Evolutionary conservation across 2,113 vertebrate species (phyloP), one percentile per base, ranked within the genome.

Genomic region (Leucosticte australis): DNA sequence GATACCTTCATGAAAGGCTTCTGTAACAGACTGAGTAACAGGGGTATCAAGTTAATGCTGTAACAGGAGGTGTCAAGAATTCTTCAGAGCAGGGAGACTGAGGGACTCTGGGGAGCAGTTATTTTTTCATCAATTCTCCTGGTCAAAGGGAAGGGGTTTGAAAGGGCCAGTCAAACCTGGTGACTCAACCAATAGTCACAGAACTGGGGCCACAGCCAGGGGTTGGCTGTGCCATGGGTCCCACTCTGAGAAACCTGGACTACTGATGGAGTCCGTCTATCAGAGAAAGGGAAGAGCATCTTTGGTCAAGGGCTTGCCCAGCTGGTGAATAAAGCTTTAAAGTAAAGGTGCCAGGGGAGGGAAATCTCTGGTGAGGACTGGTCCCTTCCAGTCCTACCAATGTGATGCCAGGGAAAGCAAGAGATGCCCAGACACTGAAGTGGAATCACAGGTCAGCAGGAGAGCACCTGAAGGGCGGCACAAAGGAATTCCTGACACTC

Each of bases 161-260:
- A 37, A 67, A 46, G 68, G 23, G 33, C 37, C 23, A 22, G 20
- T n/a, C 0, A 0, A 83, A 55, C 15, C 59, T 73, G 53, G 20
- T 3, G 6, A 49, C 37, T 62, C 59, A 44, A 42, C 31, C 83
- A 42, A 65, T 44, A n/a, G 16, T n/a, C 37, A 42, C 22, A 31
- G 79, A n/a, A 50, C 31, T 39, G 23, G 16, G 30, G 31, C 22
- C 78, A 59, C 64, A 49, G 52, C 30, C 50, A 41, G 14, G 12
- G 24, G 2, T 11, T 2, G 3, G n/a, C n/a, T 71, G 47, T 27
- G 37, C 19, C 52, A 22, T 0, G 0, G 41, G 41, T 67, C 35
- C 30, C 15, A 6, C 17, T 67, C 30, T 39, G 35, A 62, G 33
- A 67, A 74, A 63, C 27, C 24, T 52, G 33, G 9, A 9, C 42